Percentiles rank a stretch among this genome's conserved stretches.
phyloP scores from a whole-genome alignment of 92 coral and sea anemone genomes.

The Ricordea florida region DNA sequence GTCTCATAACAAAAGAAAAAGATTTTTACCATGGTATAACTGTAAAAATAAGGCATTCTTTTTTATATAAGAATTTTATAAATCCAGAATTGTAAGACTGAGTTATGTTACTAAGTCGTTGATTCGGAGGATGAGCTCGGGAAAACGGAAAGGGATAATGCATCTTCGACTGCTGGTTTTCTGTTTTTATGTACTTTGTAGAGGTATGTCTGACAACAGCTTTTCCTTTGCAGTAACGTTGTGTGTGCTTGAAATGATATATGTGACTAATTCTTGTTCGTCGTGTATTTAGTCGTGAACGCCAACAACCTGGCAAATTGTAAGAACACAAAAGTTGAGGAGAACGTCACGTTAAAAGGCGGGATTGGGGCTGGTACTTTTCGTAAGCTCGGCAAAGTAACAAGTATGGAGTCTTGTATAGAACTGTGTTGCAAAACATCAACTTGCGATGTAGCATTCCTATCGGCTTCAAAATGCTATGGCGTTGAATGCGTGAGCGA shows the following conservation, averaged over 20 bases:
- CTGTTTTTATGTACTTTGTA: slow-evolving; percentile 5
- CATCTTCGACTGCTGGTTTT: neutral
- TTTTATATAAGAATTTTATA: neutral
- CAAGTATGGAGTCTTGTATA: slow-evolving; percentile 96
- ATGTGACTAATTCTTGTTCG: too few relatives aligned
- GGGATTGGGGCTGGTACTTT: slow-evolving; percentile 99
- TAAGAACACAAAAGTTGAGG: slow-evolving; percentile 92
- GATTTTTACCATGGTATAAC: slow-evolving; percentile 14
- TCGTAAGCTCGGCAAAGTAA: slow-evolving; percentile 92
- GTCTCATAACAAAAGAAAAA: slow-evolving; percentile 21
- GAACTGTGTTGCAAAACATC: slow-evolving; percentile 96
- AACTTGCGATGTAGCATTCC: slow-evolving; percentile 96
- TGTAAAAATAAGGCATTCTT: neutral
- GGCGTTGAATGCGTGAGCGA: slow-evolving; percentile 99
- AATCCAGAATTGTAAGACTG: neutral
- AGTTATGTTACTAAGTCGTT: slow-evolving; percentile 7
- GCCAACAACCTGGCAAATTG: slow-evolving; percentile 74
- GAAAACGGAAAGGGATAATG: neutral
- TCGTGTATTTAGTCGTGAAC: slow-evolving; percentile 18
- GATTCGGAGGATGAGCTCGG: neutral
- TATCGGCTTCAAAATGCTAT: slow-evolving; percentile 94
- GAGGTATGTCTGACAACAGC: slow-evolving; percentile 2
- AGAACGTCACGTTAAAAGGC: slow-evolving; percentile 94
- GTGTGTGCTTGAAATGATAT: slow-evolving; percentile 16
- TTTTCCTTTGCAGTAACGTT: neutral